These are phyloP conservation scores for Syngnathus rostellatus DNA, from an alignment of 2,797 vertebrate genomes.

Conservation along the genomic window DNA sequence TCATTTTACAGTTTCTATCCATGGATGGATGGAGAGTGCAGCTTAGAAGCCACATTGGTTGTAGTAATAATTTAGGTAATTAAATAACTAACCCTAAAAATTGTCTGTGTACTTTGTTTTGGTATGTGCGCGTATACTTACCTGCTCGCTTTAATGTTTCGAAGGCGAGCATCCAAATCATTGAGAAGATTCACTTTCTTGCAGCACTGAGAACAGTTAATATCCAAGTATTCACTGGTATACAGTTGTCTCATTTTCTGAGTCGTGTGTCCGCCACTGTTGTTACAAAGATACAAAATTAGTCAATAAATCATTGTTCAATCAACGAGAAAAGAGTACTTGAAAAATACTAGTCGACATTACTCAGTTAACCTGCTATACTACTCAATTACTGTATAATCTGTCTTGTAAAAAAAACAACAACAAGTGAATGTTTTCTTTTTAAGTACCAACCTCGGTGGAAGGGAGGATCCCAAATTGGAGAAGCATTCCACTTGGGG, in stretches of 20 bases:
- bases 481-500: conserved; percentile 81
- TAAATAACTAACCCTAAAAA: no score
- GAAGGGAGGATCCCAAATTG: conserved; percentile 87
- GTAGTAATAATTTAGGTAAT: no score
- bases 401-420: no score
- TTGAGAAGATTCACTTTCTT: conserved; percentile 93
- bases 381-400: no score
- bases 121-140: conserved; percentile 29
- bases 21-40: no score
- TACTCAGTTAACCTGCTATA: no score
- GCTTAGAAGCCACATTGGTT: no score
- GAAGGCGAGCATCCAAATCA: conserved; percentile 88
- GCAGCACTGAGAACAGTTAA: conserved; percentile 95
- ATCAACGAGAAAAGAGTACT: not conserved
- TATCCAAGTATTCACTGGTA: conserved; percentile 80
- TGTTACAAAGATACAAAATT: conserved; percentile 2
- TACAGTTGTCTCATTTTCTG: conserved; percentile 80
- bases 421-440: not conserved
- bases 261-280: conserved; percentile 87
- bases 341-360: no score
- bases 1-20: not conserved
- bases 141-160: conserved; percentile 92
- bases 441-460: conserved; percentile 75
- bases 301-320: not conserved
- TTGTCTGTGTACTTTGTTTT: not conserved